Evolutionary conservation across 2,113 vertebrate genomes (phyloP), one percentile per base, ranked within the genome.

Genomic region (Trichomycterus rosablanca): DNA sequence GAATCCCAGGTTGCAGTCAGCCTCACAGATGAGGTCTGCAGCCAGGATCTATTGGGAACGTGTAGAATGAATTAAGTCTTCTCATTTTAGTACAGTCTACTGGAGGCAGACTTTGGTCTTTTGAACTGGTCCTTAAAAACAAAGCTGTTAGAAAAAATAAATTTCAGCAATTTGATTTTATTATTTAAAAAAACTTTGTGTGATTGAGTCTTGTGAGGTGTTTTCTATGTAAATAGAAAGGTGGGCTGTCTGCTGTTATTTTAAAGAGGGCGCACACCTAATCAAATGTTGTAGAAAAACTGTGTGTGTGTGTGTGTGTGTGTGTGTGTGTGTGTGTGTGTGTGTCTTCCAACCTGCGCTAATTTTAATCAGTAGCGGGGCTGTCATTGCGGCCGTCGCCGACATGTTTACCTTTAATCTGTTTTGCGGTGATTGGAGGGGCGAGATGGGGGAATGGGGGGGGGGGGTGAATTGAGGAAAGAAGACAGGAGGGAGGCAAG

Each of bases 331-430:
- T 30, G 34, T 60, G 66, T 40, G 50, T 45, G 75, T 69, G 64
- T 65, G 67, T 78, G 78, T 78, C 73, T 67, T 68, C 72, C 77
- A 83, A 80, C 83, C 69, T 58, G 45, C 78, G 84, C 88, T 91
- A 80, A 92, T 94, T 94, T 89, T 90, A 92, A 93, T 94, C 92
- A 92, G 83, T 76, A 35, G 71, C 63, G 12, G 71, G 87, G 42
- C 86, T 87, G 89, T 91, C 89, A 85, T 75, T 64, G 73, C 81
- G 51, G 77, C 90, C 87, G 87, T 87, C 90, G 88, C 63, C 79
- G 85, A 84, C 80, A 82, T 89, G 89, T 93, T 92, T 94, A 74
- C 80, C 77, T 89, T 83, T 86, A 87, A 90, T 90, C 87, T 78
- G 63, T 39, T 57, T 74, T 77, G 74, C 68, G 75, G 86, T 95